phyloP scores from a whole-genome alignment of 1,140 invertebrate species.

The Danaus plexippus region DNA sequence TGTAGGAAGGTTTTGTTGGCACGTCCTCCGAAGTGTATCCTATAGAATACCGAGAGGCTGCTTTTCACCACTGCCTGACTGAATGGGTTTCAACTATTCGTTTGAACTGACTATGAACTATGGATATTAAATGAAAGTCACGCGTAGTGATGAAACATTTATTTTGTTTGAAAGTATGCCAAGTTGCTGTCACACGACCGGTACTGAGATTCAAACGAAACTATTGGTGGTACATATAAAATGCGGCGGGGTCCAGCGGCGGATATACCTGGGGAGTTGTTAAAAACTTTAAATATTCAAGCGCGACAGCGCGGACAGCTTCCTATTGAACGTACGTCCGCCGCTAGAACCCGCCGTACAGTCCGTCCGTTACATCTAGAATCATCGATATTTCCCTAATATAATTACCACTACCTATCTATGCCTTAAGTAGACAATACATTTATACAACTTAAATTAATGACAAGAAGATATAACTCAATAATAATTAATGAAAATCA shows the following conservation, averaged over 20 bases:
- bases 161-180: conserved; percentile 70
- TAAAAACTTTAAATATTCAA: not conserved
- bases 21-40: no score
- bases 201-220: conserved; percentile 71
- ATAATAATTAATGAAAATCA: conserved; percentile 58
- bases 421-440: conserved; percentile 67
- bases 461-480: conserved; percentile 67
- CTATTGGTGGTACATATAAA: conserved; percentile 49
- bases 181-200: conserved; percentile 64
- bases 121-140: conserved; percentile 29
- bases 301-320: conserved; percentile 1
- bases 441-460: conserved; percentile 71
- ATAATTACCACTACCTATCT: conserved; percentile 67
- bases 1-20: no score
- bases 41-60: no score
- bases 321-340: no score
- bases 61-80: no score
- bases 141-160: conserved; percentile 66
- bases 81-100: no score
- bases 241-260: not conserved
- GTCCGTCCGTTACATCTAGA: conserved; percentile 34
- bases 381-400: conserved; percentile 57
- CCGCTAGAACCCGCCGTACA: no score
- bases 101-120: no score
- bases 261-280: not conserved